A percentile compares a stretch with the other conserved stretches of the same genome.
Evolutionary conservation across 2,888 invertebrate genomes (phyloP).

Genomic region (Molanna angustata): DNA sequence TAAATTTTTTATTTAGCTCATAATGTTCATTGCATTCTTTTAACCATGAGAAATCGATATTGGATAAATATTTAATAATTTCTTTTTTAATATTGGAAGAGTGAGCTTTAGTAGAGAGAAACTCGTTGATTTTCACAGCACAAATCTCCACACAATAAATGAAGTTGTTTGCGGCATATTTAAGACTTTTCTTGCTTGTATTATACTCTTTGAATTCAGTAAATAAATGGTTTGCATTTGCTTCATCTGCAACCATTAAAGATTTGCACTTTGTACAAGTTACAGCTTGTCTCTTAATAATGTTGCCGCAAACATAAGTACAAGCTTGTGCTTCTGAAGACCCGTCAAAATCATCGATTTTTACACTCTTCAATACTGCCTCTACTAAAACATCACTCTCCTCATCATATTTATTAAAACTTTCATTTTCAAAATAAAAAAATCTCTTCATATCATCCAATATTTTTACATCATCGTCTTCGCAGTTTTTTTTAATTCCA

Average conservation of each 20-base stretch:
- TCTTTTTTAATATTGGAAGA: no score
- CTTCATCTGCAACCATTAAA: background rate
- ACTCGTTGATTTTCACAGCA: background rate
- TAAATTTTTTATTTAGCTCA: background rate
- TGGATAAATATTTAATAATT: background rate
- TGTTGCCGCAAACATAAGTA: constrained; percentile 1
- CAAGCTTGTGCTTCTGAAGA: constrained; percentile 3
- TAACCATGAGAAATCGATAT: background rate
- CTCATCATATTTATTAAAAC: background rate
- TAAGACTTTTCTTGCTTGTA: background rate
- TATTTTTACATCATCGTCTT: background rate
- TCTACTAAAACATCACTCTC: background rate
- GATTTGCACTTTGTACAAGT: background rate
- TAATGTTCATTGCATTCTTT: background rate
- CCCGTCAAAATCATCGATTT: background rate
- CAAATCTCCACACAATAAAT: constrained; percentile 1
- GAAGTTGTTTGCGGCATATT: background rate
- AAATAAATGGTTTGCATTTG: background rate
- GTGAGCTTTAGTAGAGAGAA: background rate
- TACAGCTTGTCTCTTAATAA: background rate
- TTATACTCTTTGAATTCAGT: constrained; percentile 1
- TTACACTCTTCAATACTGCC: background rate
- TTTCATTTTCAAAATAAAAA: constrained; percentile 1
- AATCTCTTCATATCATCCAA: constrained; percentile 4
- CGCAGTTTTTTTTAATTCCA: background rate